Evolutionary conservation across 2,797 vertebrate genomes (phyloP), one percentile per base, ranked within the genome.

Genomic region (Falco concolor): DNA sequence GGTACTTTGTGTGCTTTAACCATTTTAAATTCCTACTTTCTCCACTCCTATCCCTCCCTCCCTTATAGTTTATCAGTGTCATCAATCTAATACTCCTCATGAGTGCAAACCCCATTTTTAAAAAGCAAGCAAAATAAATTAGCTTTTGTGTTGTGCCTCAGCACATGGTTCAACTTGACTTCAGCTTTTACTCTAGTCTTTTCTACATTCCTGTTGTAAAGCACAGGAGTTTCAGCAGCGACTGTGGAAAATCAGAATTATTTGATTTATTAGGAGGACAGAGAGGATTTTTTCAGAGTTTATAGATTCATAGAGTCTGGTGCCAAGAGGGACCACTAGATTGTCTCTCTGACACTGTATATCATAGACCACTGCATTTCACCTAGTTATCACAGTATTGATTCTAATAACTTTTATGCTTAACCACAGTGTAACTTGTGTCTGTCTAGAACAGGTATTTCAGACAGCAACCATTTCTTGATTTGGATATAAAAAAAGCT

Each of bases 291-390:
- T 59, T 52, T 53, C 17, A 38, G n/a, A 50, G 44, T 50, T 67
- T 3, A 4, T 2, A 52, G 84, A 6, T 38, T 36, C 5, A 3
- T 6, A 56, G 65, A 36, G 38, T 75, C n/a, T 75, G 30, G 80
- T 78, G 50, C 56, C 40, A 42, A 27, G 27, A 47, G 20, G 34
- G 19, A 60, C 1, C 4, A 3, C 28, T 49, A 13, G 32, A 7
- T 13, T 69, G 42, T 79, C 20, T 17, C 16, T 75, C 40, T 86
- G 76, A 10, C 32, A 1, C 10, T 68, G 40, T n/a, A 5, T n/a
- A 2, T 49, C 0, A 0, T 6, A 9, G 27, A 10, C 42, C 19
- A 3, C 25, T 79, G n/a, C 19, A 17, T 47, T 84, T 84, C 5
- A 20, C 19, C 34, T 68, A 19, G 2, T 36, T 65, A 24, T 22